Base-by-base conservation (phyloP, 2,797 vertebrate genomes). In the Oreonectes daqikongensis region DNA sequence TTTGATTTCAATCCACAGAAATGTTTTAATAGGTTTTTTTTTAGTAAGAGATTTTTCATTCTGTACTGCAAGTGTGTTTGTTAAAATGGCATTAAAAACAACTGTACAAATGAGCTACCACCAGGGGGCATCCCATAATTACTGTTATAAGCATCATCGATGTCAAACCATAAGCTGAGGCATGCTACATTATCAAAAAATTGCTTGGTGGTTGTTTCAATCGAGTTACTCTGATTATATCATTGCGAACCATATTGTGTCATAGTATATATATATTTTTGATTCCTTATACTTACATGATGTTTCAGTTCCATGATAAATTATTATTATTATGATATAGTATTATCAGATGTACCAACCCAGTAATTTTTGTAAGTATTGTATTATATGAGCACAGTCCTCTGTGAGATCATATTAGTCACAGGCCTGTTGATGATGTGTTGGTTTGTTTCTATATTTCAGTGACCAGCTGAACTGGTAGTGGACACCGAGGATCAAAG, bases 61-160 rank as follows among this genome's bases (percentile, higher is more conserved):
- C 22, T 66, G 48, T n/a, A 65, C 22, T 66, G 48, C 26, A 65
- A 6, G 26, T 44, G 32, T 40, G 18, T 66, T 28, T 66, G 10
- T 24, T 53, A 17, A 38, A 67, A 75, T 30, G 14, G 0, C 6
- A 46, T 57, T 57, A 44, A 75, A 67, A 67, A 24, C 12, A 22
- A 32, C 9, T 50, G 26, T 68, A 15, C 38, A 22, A 53, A 74
- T 5, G 28, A 55, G 5, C 24, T 26, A 35, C 74, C 74, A 76
- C 74, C 42, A 76, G 74, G 67, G 65, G 74, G 74, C 74, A 59
- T 48, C 74, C 40, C 28, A 20, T 76, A 40, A 76, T 69, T 48
- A 46, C 14, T 35, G 38, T 59, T 12, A 38, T 20, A 20, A 35
- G 14, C 12, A 66, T 66, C 24, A 67, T 32, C 52, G 46, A 22